These are phyloP conservation scores for Gallinago undulata DNA, from an alignment of 2,113 vertebrate species.

Conservation along the genomic window DNA sequence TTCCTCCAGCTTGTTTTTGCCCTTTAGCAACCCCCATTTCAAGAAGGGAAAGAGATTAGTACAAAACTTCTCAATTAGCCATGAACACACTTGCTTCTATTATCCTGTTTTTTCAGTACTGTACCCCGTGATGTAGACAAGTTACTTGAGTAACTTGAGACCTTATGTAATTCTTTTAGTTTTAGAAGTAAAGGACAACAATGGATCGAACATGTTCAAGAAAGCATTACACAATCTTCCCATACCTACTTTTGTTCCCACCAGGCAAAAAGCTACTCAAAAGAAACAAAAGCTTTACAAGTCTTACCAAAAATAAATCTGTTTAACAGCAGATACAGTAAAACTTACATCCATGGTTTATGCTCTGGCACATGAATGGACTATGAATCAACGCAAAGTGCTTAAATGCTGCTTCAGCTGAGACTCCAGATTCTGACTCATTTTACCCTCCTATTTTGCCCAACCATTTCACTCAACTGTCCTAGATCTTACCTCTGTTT, in stretches of 20 bases:
- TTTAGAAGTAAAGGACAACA: background rate
- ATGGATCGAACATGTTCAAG: background rate
- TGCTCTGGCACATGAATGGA: background rate
- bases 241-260: background rate
- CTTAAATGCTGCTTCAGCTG: background rate
- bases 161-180: accelerated
- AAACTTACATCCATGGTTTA: background rate
- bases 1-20: background rate
- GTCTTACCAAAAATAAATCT: background rate
- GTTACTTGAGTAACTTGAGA: background rate
- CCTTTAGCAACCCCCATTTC: background rate
- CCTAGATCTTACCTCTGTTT: constrained; percentile 72
- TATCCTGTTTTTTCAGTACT: background rate
- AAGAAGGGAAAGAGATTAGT: background rate
- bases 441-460: background rate
- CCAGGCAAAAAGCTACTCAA: background rate
- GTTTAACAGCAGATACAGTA: background rate
- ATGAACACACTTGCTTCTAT: background rate
- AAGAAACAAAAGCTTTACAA: background rate
- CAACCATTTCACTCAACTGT: background rate
- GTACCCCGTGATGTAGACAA: background rate
- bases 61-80: background rate
- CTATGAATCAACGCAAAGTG: background rate
- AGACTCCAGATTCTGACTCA: background rate
- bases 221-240: background rate